Evolutionary conservation across 2,888 invertebrate species (phyloP), one percentile per base, ranked within the genome.

Genomic region (Sphaerophoria taeniata): DNA sequence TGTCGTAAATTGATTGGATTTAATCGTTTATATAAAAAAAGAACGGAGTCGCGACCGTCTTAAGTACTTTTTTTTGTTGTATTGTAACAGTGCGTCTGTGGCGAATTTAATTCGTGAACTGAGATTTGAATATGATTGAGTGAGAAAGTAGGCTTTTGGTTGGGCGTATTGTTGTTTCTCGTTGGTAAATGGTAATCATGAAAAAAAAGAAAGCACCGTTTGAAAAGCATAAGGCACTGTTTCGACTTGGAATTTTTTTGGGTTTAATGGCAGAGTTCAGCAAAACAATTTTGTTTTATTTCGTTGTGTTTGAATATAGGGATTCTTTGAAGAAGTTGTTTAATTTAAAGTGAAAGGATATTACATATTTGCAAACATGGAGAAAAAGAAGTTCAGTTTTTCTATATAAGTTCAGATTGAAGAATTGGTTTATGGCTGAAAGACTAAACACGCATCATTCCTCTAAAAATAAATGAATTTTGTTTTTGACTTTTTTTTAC

Each of bases 81-180:
- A 88, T 87, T 24, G 24, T 24, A 3, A 43, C 88, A 87, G 88
- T 88, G 82, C 88, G 82, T 81, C 87, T 87, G 82, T 87, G 87
- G 88, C 87, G 87, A 87, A 88, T 87, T 88, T 87, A 84, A 72
- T 85, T 87, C 85, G 87, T 85, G 87, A 87, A 87, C 88, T 88
- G 73, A 53, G 61, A 49, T 72, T 43, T 80, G 67, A 87, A 87
- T 53, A 81, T 82, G 85, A 80, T 84, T 82, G 82, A 84, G 56
- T 75, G 55, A 63, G 83, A 77, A 74, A 83, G 65, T 39, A 55
- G 31, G 51, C 56, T 45, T 77, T 51, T n/a, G 2, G 3, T n/a
- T 24, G 4, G 67, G 34, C 53, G 45, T 86, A 87, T 49, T 78
- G 79, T 72, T 72, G 53, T 79, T 82, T 45, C 71, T 47, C 45